Base-by-base conservation (phyloP, 2,113 vertebrate genomes). In the Heterotis niloticus region DNA sequence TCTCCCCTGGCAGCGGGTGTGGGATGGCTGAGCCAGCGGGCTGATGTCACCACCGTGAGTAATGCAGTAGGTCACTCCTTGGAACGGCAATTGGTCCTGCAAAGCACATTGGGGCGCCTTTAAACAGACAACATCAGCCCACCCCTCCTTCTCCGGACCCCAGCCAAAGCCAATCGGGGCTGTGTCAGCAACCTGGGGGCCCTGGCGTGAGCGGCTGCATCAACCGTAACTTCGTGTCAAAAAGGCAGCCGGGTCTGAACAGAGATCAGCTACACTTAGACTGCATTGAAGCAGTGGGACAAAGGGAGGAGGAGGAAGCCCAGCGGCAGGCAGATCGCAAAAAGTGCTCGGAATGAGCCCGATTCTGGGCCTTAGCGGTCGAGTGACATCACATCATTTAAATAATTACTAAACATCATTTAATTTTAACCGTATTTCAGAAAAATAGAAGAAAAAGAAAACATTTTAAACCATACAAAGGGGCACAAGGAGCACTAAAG, bases 41-140 rank as follows among this genome's bases (percentile, higher is more conserved):
- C 59, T 44, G 73, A 79, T 78, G 75, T 78, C 82, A 83, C 10
- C 67, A 64, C 80, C 70, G 73, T 78, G 67, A 76, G 29, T 75
- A 81, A 83, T 78, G 69, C 23, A 51, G 28, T 34, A 78, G 75
- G 77, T 83, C 77, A 79, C 69, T 60, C 20, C 57, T 44, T 78
- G 70, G 78, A 82, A 56, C 65, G 66, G 72, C 56, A 7, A 76
- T 51, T 34, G 56, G 16, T 78, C 28, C 28, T 64, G 24, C 11
- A 72, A 81, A 51, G 10, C 64, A 26, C 64, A 67, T 20, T 16
- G 16, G 44, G n/a, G 16, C 51, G 17, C 70, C 70, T 75, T 78
- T 68, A 78, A 72, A 73, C 59, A 73, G 57, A 51, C 16, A 16
- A 18, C 20, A 24, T 18, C 59, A 34, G 52, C 62, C 24, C 5